A percentile compares a stretch with the other conserved stretches of the same genome.
Evolutionary conservation across 2,113 vertebrate species (phyloP).

Genomic region (Oreocharis arfaki): DNA sequence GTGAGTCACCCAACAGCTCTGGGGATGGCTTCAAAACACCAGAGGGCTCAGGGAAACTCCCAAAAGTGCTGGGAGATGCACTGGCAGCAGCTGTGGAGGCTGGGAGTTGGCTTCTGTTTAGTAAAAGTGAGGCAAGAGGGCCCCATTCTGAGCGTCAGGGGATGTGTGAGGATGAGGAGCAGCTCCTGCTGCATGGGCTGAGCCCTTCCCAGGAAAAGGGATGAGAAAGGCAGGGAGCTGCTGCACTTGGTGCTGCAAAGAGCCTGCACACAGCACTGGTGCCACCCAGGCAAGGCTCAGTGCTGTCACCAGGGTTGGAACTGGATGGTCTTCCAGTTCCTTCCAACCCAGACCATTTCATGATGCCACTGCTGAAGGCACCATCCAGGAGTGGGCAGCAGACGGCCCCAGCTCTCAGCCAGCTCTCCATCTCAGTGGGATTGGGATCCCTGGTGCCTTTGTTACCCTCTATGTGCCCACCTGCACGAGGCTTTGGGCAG

Average conservation of each 20-base stretch:
- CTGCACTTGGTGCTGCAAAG: neutral
- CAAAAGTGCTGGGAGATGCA: neutral
- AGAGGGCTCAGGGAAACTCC: neutral
- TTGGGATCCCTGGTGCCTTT: neutral
- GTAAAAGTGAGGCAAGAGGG: neutral
- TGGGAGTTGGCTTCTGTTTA: neutral
- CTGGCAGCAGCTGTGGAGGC: neutral
- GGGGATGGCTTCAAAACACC: neutral
- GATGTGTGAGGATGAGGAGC: neutral
- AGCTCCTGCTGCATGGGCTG: accelerated
- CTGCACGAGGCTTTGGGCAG: accelerated
- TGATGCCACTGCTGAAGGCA: neutral
- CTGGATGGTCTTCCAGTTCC: neutral
- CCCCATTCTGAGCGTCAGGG: accelerated
- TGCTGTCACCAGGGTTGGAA: neutral
- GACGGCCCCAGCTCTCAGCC: neutral
- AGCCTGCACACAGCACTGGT: neutral
- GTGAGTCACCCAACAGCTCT: neutral
- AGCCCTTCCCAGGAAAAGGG: neutral
- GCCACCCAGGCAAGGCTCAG: neutral
- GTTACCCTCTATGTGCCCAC: neutral
- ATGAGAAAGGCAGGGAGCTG: neutral
- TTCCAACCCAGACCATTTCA: neutral
- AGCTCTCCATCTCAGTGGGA: accelerated
- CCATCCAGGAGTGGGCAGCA: neutral